Evolutionary conservation across 1,140 invertebrate genomes (phyloP).

Genomic region (Gonioctena quinquepunctata): DNA sequence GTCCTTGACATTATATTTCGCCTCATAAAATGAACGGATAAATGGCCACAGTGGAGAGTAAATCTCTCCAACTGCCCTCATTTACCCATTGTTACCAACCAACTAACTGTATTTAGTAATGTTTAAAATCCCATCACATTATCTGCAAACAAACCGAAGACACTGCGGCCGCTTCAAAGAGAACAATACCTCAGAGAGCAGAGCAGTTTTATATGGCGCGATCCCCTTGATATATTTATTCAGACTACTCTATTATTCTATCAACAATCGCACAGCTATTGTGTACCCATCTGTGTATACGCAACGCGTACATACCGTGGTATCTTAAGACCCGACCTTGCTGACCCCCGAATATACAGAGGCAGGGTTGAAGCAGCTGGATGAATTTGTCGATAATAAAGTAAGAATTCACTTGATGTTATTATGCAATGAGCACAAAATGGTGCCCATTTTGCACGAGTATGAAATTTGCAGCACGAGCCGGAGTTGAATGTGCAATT

Average conservation of each 20-base stretch:
- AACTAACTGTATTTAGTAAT: slow-evolving; percentile 15
- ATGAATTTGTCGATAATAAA: too few relatives aligned
- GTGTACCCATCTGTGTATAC: slow-evolving; percentile 45
- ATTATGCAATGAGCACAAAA: too few relatives aligned
- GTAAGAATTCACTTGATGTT: too few relatives aligned
- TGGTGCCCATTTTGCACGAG: too few relatives aligned
- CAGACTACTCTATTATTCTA: slow-evolving; percentile 48
- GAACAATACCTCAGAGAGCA: slow-evolving; percentile 15
- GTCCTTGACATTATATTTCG: too few relatives aligned
- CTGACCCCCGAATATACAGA: slow-evolving; percentile 13
- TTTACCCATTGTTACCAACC: slow-evolving; percentile 4
- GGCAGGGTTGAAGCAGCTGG: background rate
- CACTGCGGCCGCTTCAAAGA: slow-evolving; percentile 14
- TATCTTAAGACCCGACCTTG: slow-evolving; percentile 21
- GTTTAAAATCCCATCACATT: slow-evolving; percentile 35
- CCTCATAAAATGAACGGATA: too few relatives aligned
- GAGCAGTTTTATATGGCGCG: background rate
- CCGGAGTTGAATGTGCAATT: too few relatives aligned
- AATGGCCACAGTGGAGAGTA: background rate
- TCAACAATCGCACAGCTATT: slow-evolving; percentile 44
- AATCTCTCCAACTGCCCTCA: background rate
- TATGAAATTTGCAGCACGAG: too few relatives aligned
- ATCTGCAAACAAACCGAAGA: slow-evolving; percentile 23
- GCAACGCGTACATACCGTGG: slow-evolving; percentile 24
- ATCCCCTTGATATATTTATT: slow-evolving; percentile 36